phyloP scores from a whole-genome alignment of 2,888 invertebrate genomes.

The Cremastobaeus sp. region DNA sequence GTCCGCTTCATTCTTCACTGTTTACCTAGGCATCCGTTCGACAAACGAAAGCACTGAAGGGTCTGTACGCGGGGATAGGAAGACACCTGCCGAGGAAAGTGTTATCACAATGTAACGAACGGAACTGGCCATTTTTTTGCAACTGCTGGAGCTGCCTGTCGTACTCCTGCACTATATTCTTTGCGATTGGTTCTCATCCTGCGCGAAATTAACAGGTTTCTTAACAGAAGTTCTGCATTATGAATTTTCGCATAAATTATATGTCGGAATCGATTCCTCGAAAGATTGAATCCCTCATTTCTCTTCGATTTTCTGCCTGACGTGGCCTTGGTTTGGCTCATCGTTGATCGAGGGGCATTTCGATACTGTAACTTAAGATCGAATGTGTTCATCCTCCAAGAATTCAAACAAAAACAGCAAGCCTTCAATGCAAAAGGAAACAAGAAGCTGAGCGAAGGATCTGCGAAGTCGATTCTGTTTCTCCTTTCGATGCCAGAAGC shows the following conservation, averaged over 20 bases:
- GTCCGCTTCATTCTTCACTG: slow-evolving; percentile 61
- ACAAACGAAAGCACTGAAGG: slow-evolving; percentile 32
- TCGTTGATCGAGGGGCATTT: slow-evolving; percentile 69
- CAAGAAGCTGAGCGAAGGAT: slow-evolving; percentile 58
- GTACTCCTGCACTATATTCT: neutral
- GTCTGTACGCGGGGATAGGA: neutral
- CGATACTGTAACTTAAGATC: slow-evolving; percentile 69
- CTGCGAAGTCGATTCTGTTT: slow-evolving; percentile 68
- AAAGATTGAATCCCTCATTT: slow-evolving; percentile 52
- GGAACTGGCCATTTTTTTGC: slow-evolving; percentile 23
- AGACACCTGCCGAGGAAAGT: slow-evolving; percentile 30
- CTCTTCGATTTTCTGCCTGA: slow-evolving; percentile 49
- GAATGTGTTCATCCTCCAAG: slow-evolving; percentile 74
- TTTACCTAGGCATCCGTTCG: slow-evolving; percentile 33
- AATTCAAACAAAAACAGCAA: slow-evolving; percentile 70
- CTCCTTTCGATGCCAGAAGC: slow-evolving; percentile 70
- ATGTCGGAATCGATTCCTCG: slow-evolving; percentile 51
- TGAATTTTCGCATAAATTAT: slow-evolving; percentile 58
- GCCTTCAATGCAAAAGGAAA: slow-evolving; percentile 54
- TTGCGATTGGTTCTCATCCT: slow-evolving; percentile 24
- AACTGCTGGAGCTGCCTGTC: no score
- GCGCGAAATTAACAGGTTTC: slow-evolving; percentile 47
- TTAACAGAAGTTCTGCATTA: slow-evolving; percentile 39
- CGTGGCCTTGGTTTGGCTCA: slow-evolving; percentile 61
- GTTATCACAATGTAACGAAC: slow-evolving; percentile 15